A percentile compares a stretch with the other conserved stretches of the same genome.
These are phyloP conservation scores for Morpho helenor DNA, from an alignment of 2,888 invertebrate genomes.

Conservation along the genomic window DNA sequence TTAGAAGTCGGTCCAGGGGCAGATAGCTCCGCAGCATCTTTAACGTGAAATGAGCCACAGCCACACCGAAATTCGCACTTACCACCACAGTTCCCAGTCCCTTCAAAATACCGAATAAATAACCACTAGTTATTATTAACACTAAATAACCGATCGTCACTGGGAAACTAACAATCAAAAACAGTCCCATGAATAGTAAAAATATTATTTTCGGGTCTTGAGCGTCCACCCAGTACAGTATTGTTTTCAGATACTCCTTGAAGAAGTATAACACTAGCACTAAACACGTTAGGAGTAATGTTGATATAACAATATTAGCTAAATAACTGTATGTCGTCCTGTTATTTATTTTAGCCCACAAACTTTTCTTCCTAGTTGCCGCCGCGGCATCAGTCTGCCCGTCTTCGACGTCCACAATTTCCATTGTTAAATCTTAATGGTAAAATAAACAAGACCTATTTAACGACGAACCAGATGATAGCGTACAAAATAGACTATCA, in stretches of 20 bases:
- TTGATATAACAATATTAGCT: constrained; percentile 74
- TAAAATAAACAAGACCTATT: constrained; percentile 42
- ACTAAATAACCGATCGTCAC: constrained; percentile 93
- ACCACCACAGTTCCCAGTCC: constrained; percentile 88
- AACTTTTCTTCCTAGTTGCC: constrained; percentile 67
- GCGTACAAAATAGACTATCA: constrained; percentile 34
- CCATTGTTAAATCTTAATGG: constrained; percentile 49
- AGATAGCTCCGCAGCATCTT: constrained; percentile 82
- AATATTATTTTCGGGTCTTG: constrained; percentile 88
- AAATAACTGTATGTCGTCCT: constrained; percentile 73
- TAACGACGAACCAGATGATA: constrained; percentile 35
- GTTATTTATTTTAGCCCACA: constrained; percentile 76
- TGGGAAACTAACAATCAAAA: constrained; percentile 92
- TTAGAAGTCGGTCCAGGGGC: constrained; percentile 80
- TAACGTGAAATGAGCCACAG: constrained; percentile 88
- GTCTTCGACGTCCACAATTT: constrained; percentile 70
- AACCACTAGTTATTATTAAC: constrained; percentile 91
- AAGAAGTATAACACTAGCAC: constrained; percentile 82
- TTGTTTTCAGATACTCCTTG: constrained; percentile 86
- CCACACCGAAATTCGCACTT: constrained; percentile 90
- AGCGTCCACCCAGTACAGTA: constrained; percentile 90
- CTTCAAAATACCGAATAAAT: constrained; percentile 88
- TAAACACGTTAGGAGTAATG: constrained; percentile 73
- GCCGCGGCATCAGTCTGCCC: constrained; percentile 60
- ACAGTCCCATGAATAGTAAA: constrained; percentile 86